Conservation (phyloP, 2,888 invertebrate species). For the Platycheirus albimanus region DNA sequence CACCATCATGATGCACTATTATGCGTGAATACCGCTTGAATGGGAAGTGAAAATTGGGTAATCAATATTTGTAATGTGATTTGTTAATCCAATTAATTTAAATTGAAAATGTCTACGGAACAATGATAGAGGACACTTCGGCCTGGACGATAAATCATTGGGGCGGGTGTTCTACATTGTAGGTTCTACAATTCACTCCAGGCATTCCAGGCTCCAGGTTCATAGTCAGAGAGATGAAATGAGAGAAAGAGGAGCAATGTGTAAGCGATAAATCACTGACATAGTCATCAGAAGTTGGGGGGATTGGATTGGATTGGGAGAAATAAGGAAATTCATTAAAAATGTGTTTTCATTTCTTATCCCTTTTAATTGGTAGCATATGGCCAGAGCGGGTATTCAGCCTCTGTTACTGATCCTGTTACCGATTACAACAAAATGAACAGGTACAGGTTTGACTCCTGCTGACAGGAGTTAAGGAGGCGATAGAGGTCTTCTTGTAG, state of each 20-base stretch:
- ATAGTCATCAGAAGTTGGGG: constrained; percentile 18
- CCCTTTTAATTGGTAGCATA: constrained; percentile 61
- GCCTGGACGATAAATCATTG: constrained; percentile 58
- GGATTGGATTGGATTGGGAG: neutral
- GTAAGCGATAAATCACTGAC: constrained; percentile 69
- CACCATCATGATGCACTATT: constrained; percentile 6
- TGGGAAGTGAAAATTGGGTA: constrained; percentile 72
- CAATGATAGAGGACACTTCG: constrained; percentile 60
- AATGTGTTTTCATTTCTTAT: constrained; percentile 26
- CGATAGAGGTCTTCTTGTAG: constrained; percentile 2
- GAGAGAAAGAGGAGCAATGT: constrained; percentile 30
- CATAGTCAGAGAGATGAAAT: too few relatives aligned
- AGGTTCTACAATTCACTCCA: neutral
- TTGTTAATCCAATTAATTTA: constrained; percentile 75
- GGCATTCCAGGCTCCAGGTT: too few relatives aligned
- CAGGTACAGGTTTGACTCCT: constrained; percentile 66
- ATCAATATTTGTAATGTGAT: constrained; percentile 74
- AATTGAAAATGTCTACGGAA: constrained; percentile 70
- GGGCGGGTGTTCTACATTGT: neutral
- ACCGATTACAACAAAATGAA: too few relatives aligned
- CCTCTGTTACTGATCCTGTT: neutral
- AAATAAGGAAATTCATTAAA: constrained; percentile 53
- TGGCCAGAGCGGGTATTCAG: constrained; percentile 26
- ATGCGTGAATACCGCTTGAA: constrained; percentile 25
- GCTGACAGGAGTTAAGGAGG: constrained; percentile 58